A percentile compares a stretch with the other conserved stretches of the same genome.
phyloP scores from a whole-genome alignment of 1,140 invertebrate genomes.

The Apis mellifera region DNA sequence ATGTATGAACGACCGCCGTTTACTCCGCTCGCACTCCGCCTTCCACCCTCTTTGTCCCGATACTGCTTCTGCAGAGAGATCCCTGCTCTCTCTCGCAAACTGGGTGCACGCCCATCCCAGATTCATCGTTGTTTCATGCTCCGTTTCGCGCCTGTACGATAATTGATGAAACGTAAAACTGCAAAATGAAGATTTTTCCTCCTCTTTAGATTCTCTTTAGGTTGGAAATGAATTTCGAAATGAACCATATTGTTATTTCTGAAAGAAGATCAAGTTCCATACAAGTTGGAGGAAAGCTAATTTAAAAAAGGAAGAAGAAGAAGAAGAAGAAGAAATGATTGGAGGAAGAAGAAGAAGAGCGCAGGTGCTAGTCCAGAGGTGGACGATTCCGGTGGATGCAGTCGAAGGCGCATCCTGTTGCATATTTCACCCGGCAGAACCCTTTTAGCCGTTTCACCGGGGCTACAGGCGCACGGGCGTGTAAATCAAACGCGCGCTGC shows the following conservation, averaged over 20 bases:
- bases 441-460: conserved; percentile 71
- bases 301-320: too few relatives aligned
- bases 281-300: too few relatives aligned
- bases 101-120: conserved; percentile 10
- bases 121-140: conserved; percentile 38
- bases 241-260: too few relatives aligned
- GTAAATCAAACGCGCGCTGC: conserved; percentile 79
- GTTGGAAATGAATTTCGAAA: too few relatives aligned
- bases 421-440: conserved; percentile 76
- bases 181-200: too few relatives aligned
- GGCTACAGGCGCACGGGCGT: conserved; percentile 66
- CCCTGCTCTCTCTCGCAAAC: not conserved
- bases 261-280: too few relatives aligned
- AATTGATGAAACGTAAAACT: too few relatives aligned
- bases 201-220: too few relatives aligned
- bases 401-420: conserved; percentile 70
- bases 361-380: conserved; percentile 39
- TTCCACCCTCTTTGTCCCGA: conserved; percentile 24
- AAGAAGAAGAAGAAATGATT: too few relatives aligned
- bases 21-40: conserved; percentile 66
- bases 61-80: not conserved
- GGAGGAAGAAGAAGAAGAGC: not conserved
- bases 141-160: too few relatives aligned
- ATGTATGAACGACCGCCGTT: conserved; percentile 76
- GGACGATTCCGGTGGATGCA: conserved; percentile 61